phyloP scores from a whole-genome alignment of 2,113 vertebrate species.

The Sphyrna mokarran region DNA sequence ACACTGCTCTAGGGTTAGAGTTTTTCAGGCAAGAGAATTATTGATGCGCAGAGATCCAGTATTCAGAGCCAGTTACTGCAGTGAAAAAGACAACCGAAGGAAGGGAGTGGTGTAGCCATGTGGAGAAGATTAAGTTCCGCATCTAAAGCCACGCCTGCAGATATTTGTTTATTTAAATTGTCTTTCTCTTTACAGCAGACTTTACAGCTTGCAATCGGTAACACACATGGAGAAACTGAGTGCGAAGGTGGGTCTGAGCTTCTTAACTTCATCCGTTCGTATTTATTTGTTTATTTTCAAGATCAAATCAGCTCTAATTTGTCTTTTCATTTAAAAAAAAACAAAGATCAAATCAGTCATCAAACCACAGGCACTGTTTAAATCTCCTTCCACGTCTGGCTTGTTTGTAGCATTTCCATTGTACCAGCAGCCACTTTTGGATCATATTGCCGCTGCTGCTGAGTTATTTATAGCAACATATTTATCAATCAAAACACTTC shows the following conservation, averaged over 20 bases:
- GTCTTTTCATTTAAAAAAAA: neutral
- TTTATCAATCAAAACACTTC: slow-evolving; percentile 68
- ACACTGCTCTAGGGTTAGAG: neutral
- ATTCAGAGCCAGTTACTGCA: neutral
- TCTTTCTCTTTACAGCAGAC: neutral
- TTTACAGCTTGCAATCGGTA: neutral
- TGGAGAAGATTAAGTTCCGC: neutral
- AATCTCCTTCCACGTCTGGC: neutral
- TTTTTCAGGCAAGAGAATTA: neutral
- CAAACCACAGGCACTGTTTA: slow-evolving; percentile 42
- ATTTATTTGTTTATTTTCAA: neutral
- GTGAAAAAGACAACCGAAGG: neutral
- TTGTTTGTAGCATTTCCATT: slow-evolving; percentile 48
- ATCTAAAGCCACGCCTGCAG: no score
- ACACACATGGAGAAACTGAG: neutral
- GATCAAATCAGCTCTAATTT: neutral
- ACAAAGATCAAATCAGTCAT: neutral
- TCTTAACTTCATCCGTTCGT: neutral
- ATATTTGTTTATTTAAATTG: neutral
- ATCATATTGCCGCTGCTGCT: slow-evolving; percentile 56
- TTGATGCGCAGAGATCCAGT: neutral
- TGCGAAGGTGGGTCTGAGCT: neutral
- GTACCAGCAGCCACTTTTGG: slow-evolving; percentile 56
- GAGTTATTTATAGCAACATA: slow-evolving; percentile 65
- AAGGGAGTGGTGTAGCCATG: neutral